These are phyloP conservation scores for Spea bombifrons DNA, from an alignment of 2,113 vertebrate genomes.

Conservation along the genomic window DNA sequence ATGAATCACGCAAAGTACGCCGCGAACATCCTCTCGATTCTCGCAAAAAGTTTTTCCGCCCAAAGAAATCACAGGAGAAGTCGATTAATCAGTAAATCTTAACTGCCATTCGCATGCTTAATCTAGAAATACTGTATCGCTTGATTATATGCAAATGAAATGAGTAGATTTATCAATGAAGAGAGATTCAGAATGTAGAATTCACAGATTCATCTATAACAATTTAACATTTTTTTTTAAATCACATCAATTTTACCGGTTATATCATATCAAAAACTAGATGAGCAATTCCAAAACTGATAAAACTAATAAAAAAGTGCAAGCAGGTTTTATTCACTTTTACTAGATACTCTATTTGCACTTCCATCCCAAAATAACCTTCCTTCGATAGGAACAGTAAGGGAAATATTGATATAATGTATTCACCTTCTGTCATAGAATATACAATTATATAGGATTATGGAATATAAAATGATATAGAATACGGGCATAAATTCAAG, in stretches of 20 bases:
- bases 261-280: slow-evolving; percentile 58
- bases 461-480: no score
- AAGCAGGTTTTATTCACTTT: not conserved
- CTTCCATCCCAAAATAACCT: no score
- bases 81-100: slow-evolving; percentile 20
- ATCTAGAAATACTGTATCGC: not conserved
- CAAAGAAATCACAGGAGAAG: slow-evolving; percentile 1
- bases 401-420: no score
- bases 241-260: slow-evolving; percentile 53
- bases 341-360: not conserved
- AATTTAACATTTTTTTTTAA: slow-evolving; percentile 42
- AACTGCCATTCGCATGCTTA: slow-evolving; percentile 9
- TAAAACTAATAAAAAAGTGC: not conserved
- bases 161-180: slow-evolving; percentile 28
- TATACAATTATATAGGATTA: no score
- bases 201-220: slow-evolving; percentile 45
- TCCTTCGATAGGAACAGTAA: no score
- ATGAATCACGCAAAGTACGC: slow-evolving; percentile 16
- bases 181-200: slow-evolving; percentile 20
- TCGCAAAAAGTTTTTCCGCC: slow-evolving; percentile 1
- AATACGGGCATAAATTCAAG: no score
- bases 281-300: slow-evolving; percentile 61
- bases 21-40: slow-evolving; percentile 11
- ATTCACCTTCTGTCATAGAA: no score
- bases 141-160: slow-evolving; percentile 18